Evolutionary conservation across 35 echinoderm and acorn worm species (phyloP).

Genomic region (Amphiura filiformis): DNA sequence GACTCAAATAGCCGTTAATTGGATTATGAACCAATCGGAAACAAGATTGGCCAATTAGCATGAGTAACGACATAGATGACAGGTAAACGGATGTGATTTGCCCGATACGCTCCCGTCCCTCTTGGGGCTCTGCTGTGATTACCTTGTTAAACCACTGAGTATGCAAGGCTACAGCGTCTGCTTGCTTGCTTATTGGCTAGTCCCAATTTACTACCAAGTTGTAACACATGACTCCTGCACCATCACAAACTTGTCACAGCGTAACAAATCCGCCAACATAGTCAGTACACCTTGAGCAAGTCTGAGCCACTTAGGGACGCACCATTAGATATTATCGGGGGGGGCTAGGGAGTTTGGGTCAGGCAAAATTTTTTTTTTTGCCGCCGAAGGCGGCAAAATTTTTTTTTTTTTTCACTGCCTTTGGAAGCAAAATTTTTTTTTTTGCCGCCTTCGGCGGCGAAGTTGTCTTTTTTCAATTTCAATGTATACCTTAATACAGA

Average conservation of each 20-base stretch:
- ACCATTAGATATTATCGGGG: too few relatives aligned
- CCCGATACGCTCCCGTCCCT: slow-evolving; percentile 33
- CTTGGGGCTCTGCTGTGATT: slow-evolving; percentile 49
- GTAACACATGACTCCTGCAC: slow-evolving; percentile 3
- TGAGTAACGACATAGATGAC: slow-evolving; percentile 84
- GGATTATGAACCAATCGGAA: slow-evolving; percentile 76
- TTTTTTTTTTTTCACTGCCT: too few relatives aligned
- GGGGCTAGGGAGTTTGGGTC: too few relatives aligned
- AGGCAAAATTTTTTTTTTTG: too few relatives aligned
- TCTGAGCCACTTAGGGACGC: slow-evolving; percentile 7
- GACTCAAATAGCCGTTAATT: slow-evolving; percentile 69
- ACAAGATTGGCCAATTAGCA: slow-evolving; percentile 82
- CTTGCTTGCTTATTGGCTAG: background rate
- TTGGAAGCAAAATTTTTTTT: too few relatives aligned
- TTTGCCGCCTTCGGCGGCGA: too few relatives aligned
- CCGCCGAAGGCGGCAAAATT: too few relatives aligned
- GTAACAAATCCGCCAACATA: background rate
- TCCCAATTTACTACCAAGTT: slow-evolving; percentile 20
- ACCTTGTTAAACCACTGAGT: slow-evolving; percentile 43
- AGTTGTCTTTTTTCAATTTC: too few relatives aligned
- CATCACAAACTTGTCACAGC: background rate
- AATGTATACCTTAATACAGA: too few relatives aligned
- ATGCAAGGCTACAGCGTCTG: background rate
- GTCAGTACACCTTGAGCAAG: background rate
- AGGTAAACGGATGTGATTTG: slow-evolving; percentile 65